Evolutionary conservation across 1,140 invertebrate genomes (phyloP).

Genomic region (Paraescarpia echinospica): DNA sequence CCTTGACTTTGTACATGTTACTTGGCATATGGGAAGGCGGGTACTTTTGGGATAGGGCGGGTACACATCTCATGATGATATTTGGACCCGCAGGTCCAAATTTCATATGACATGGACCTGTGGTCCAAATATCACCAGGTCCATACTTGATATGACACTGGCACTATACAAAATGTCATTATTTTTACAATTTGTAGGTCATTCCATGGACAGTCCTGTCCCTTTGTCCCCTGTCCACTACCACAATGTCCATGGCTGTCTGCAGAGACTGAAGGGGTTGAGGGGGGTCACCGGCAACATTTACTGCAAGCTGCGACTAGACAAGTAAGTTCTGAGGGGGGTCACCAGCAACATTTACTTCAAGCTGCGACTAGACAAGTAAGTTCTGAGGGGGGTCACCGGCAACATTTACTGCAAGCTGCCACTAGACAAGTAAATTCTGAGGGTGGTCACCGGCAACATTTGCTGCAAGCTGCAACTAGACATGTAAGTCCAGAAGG

Average conservation of each 20-base stretch:
- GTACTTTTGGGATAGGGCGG: no score
- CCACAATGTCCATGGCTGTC: slow-evolving; percentile 6
- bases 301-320: slow-evolving; percentile 25
- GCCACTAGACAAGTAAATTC: slow-evolving; percentile 19
- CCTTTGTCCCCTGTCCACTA: neutral
- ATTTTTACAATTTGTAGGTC: neutral
- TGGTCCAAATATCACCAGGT: no score
- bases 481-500: slow-evolving; percentile 9
- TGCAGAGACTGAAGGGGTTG: slow-evolving; percentile 1
- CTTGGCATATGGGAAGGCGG: no score
- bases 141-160: no score
- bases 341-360: slow-evolving; percentile 11
- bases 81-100: no score
- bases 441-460: neutral
- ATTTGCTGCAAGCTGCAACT: slow-evolving; percentile 23
- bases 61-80: no score
- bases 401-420: slow-evolving; percentile 19
- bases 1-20: no score
- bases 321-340: slow-evolving; percentile 11
- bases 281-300: neutral
- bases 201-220: neutral
- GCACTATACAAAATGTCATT: no score
- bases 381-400: neutral
- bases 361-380: slow-evolving; percentile 24
- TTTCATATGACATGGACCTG: no score